phyloP scores from a whole-genome alignment of 2,797 vertebrate genomes.

The Sternotherus odoratus region DNA sequence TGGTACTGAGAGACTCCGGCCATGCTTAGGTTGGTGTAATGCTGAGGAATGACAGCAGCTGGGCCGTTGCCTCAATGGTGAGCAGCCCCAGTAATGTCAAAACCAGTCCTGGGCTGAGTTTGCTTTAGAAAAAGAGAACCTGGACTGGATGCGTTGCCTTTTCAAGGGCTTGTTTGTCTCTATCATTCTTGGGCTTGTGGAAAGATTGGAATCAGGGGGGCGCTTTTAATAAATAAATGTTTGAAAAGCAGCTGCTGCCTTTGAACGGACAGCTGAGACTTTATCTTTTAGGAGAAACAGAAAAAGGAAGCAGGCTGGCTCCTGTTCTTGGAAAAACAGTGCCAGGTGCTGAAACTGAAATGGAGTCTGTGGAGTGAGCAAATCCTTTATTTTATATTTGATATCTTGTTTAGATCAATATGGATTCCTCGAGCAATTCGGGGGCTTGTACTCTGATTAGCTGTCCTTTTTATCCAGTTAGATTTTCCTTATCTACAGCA shows the following conservation, averaged over 20 bases:
- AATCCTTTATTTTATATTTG: slow-evolving; percentile 56
- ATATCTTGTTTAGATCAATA: slow-evolving; percentile 49
- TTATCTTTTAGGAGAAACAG: not conserved
- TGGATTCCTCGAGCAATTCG: slow-evolving; percentile 46
- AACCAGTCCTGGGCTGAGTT: not conserved
- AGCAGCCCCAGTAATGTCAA: too few species aligned
- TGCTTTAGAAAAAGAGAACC: not conserved
- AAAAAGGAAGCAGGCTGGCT: not conserved
- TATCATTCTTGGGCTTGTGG: fast-evolving
- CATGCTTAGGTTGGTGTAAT: not conserved
- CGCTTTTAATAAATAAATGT: not conserved
- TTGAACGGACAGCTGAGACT: not conserved
- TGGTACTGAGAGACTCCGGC: not conserved
- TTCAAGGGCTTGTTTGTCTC: not conserved
- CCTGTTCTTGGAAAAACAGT: not conserved
- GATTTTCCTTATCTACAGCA: slow-evolving; percentile 53
- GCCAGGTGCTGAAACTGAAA: slow-evolving; percentile 50
- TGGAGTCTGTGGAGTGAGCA: slow-evolving; percentile 35
- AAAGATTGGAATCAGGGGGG: not conserved
- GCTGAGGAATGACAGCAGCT: not conserved
- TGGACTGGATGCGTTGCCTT: not conserved
- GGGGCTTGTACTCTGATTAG: slow-evolving; percentile 57
- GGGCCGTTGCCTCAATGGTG: not conserved
- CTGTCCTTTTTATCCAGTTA: slow-evolving; percentile 59
- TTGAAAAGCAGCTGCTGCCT: not conserved